Conservation (phyloP, 2,797 vertebrate species). For the Bucorvus abyssinicus region DNA sequence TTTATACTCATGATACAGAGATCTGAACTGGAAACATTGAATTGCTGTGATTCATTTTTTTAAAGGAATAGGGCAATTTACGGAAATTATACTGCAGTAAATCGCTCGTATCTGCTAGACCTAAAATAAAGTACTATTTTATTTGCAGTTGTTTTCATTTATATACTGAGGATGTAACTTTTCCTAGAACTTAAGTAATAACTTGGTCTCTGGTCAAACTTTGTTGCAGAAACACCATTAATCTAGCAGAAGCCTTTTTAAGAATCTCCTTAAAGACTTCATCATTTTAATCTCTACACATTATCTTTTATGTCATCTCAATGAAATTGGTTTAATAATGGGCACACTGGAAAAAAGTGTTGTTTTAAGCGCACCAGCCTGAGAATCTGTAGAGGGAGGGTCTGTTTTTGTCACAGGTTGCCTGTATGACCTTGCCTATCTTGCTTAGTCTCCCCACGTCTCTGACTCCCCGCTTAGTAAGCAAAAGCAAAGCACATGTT, state of each 20-base stretch:
- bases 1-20: background rate
- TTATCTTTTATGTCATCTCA: background rate
- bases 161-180: background rate
- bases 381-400: background rate
- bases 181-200: background rate
- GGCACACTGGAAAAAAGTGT: background rate
- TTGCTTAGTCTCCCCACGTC: background rate
- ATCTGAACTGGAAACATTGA: background rate
- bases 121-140: background rate
- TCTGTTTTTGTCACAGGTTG: background rate
- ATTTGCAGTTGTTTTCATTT: background rate
- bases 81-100: background rate
- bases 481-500: rapidly evolving
- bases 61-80: background rate
- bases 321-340: background rate
- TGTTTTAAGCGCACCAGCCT: background rate
- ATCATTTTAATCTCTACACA: background rate
- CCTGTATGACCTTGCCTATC: background rate
- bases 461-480: background rate
- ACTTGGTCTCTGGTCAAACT: background rate
- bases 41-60: background rate
- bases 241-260: background rate
- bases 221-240: background rate
- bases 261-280: background rate
- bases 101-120: background rate